Base-by-base conservation (phyloP, 2,113 vertebrate species). In the Illadopsis cleaveri region DNA sequence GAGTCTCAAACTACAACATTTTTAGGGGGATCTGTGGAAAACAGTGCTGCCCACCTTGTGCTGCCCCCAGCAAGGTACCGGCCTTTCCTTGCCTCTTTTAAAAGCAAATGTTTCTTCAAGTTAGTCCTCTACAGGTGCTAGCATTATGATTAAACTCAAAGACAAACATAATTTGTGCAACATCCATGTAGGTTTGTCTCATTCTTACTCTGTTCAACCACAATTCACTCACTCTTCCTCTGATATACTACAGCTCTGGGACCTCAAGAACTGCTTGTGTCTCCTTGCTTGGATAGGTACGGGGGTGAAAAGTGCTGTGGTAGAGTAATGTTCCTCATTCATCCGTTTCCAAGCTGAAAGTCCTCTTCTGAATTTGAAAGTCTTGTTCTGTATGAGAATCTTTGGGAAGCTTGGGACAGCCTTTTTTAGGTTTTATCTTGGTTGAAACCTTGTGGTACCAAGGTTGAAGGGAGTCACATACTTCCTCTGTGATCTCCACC, bases 401-500 rank as follows among this genome's bases (percentile, higher is more conserved):
- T 75, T 48, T 22, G 31, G 30, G 12, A 93, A 51, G 56, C 44
- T 64, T 64, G 4, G 1, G 2, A 1, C 8, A 89, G 44, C 40
- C 88, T n/a, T 48, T 68, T 83, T 88, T 54, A 83, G 38, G 31
- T 83, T 86, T 93, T 56, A 81, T 78, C 31, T 90, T 2, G 13
- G 56, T 77, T 73, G 54, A 35, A 69, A 40, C 18, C 23, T 85
- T 72, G 54, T 53, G 37, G 56, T 82, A 66, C 70, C 61, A 90
- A 82, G 48, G 78, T 72, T 70, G 65, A 76, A 94, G n/a, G 45
- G 71, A 64, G 69, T 90, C 48, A 30, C 44, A 57, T 50, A 91
- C 73, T 93, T 95, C 93, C 91, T 95, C 44, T 91, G 89, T 53
- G 73, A 95, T 90, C 77, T 94, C 83, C 78, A 89, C 83, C 83